These are phyloP conservation scores for Paradisaea rubra DNA, from an alignment of 2,113 vertebrate species.

Conservation along the genomic window DNA sequence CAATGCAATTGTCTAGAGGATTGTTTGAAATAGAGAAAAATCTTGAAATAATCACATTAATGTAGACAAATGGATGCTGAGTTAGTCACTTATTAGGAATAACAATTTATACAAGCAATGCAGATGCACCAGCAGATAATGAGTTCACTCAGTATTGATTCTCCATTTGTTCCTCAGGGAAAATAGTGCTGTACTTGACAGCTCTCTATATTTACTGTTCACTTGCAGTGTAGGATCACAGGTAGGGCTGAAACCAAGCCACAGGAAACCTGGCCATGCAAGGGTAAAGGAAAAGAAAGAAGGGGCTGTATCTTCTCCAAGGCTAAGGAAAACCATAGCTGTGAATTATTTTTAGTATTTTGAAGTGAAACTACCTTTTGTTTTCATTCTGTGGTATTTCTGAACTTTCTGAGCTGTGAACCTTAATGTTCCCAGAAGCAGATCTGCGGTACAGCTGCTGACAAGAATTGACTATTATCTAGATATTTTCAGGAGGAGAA, in stretches of 20 bases:
- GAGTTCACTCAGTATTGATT: background rate
- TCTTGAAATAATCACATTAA: background rate
- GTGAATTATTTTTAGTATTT: background rate
- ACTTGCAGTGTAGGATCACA: background rate
- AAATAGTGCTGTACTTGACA: background rate
- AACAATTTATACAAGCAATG: background rate
- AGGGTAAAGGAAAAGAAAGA: background rate
- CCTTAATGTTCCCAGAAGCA: background rate
- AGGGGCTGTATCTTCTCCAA: background rate
- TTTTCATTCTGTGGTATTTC: background rate
- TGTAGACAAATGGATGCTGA: background rate
- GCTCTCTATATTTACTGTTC: background rate
- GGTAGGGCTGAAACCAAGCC: background rate
- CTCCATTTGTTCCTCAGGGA: background rate
- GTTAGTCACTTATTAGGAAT: background rate
- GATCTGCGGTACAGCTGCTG: background rate
- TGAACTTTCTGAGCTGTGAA: background rate
- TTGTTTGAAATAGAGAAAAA: background rate
- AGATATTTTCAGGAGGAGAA: background rate
- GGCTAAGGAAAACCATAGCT: background rate
- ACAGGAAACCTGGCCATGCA: background rate
- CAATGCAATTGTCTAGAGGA: background rate
- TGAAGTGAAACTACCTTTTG: background rate
- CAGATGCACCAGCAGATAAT: background rate
- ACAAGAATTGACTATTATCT: background rate